phyloP scores from a whole-genome alignment of 2,797 vertebrate species.

The Platalea minor region DNA sequence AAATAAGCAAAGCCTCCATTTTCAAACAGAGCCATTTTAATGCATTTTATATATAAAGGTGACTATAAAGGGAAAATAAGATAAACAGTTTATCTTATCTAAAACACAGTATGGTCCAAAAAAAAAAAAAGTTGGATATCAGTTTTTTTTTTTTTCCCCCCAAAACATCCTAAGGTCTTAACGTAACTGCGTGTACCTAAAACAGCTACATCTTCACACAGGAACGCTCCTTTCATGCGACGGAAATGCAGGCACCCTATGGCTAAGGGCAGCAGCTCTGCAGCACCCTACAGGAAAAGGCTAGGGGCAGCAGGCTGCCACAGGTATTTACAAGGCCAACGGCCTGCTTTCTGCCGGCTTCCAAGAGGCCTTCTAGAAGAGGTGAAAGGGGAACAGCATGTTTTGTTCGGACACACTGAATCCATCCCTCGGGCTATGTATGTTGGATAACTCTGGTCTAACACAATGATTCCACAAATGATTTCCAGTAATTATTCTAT shows the following conservation, averaged over 20 bases:
- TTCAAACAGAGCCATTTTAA: background rate
- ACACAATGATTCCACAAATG: background rate
- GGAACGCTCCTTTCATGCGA: background rate
- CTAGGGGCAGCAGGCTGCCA: background rate
- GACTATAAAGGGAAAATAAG: background rate
- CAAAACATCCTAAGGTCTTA: background rate
- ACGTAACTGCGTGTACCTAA: background rate
- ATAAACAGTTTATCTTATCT: background rate
- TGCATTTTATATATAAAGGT: background rate
- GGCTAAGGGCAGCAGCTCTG: background rate
- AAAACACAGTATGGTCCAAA: background rate
- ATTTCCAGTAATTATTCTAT: background rate
- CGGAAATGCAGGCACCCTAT: background rate
- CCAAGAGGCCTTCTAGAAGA: background rate
- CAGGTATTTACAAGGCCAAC: background rate
- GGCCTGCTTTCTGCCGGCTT: background rate
- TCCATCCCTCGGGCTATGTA: too few species aligned
- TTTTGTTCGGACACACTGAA: background rate
- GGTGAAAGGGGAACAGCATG: accelerated
- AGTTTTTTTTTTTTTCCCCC: too few species aligned
- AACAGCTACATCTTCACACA: background rate
- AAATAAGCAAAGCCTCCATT: background rate
- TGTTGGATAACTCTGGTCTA: background rate
- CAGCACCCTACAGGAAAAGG: background rate
- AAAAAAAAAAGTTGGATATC: too few species aligned